Evolutionary conservation across 2,888 invertebrate genomes (phyloP), one percentile per base, ranked within the genome.

Genomic region (Plebejus argus): DNA sequence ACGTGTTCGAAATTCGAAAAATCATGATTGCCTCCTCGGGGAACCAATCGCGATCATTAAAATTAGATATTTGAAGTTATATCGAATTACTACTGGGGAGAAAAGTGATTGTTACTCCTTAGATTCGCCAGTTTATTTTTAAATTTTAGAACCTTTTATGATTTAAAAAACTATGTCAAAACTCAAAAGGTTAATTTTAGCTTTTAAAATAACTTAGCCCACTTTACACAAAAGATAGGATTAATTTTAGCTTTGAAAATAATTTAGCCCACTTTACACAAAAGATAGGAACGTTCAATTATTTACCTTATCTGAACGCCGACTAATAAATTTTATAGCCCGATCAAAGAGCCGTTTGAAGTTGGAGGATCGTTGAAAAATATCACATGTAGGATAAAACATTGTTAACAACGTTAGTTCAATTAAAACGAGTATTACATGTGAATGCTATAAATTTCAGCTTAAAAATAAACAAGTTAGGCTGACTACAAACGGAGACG

Each of bases 21-120:
- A 90, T 93, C 91, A 86, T 91, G 91, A 93, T 94, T 92, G 89
- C 89, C 90, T 92, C 94, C 93, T 91, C 81, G 87, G 91, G 94
- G 94, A 93, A 90, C 91, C 93, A 93, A 93, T 94, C 91, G 92
- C 89, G 84, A 89, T 88, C 88, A 92, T 92, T 92, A 92, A 90
- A 93, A 93, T 93, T 92, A 93, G 93, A 92, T 91, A 92, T 92
- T 92, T 87, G 86, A 88, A 87, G 88, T 90, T 90, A 85, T 91
- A 93, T 93, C 91, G 83, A 87, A 87, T 93, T 91, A 88, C 92
- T 84, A 66, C 18, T 86, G 83, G 92, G 91, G 91, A 49, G 28
- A 53, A 49, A 72, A 49, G 1, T 49, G 28, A 28, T 45, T 74
- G 74, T 74, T 53, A 7, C 6, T 72, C 20, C 45, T 39, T 12